Evolutionary conservation across 2,797 vertebrate species (phyloP), one percentile per base, ranked within the genome.

Genomic region (Eremophila alpestris): DNA sequence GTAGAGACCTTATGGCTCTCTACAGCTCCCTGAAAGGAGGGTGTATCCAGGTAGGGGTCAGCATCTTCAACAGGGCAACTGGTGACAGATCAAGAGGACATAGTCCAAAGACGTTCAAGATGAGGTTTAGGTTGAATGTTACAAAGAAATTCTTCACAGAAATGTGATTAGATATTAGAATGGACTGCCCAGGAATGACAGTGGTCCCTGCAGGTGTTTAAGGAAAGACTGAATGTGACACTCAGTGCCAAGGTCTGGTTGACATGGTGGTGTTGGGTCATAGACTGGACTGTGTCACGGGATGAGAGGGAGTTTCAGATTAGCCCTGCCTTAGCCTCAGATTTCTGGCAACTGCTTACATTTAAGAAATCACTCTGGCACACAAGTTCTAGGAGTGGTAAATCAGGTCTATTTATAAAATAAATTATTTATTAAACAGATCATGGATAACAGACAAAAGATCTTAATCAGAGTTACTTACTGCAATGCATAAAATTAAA

Each of bases 41-140:
- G 2, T 46, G n/a, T 30, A 40, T 11, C 24, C 29, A 30, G 20
- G 10, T 10, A 7, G 11, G 29, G 17, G 5, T 22, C 0, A 0
- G 23, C 29, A 43, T 34, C 11, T 55, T 68, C 41, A 48, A 41
- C 16, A 38, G 29, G n/a, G 23, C 20, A 76, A 4, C 16, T 29
- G 17, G 24, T 7, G 9, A 24, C 70, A 69, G 14, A 34, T 51
- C 26, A 36, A 56, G 27, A 63, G 12, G 20, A 56, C 14, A 17
- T 9, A 32, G 41, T 38, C 36, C 24, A 13, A 76, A 48, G 16
- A 20, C 22, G 12, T 8, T 45, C 43, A 27, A 76, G 19, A 23
- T 23, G 23, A 76, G 20, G 23, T 45, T 63, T 69, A 83, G 12
- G 23, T 11, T 38, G 49, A 76, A 63, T 21, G 24, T 26, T 18